Evolutionary conservation across 2,113 vertebrate genomes (phyloP), one percentile per base, ranked within the genome.

Genomic region (Gallinago undulata): DNA sequence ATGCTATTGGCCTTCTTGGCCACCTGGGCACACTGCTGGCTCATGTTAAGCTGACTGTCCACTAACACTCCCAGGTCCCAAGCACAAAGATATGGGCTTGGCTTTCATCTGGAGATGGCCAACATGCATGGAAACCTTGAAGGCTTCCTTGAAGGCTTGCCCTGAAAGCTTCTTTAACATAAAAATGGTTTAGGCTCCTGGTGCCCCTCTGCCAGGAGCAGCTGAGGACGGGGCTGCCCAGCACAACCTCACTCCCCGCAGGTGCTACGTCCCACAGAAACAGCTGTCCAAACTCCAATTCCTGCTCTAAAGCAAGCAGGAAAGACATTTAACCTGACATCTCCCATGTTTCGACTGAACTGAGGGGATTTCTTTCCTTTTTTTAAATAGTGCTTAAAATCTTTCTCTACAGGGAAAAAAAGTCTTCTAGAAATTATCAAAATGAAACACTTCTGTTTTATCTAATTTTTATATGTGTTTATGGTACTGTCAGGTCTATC

Each of bases 231-330:
- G 9, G 3, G 6, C 41, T 45, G 25, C 18, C 59, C 74, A 30
- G 28, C 19, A 27, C 35, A 24, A 15, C 66, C 47, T 47, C 3
- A 0, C 45, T 53, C 37, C 51, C n/a, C 60, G 22, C 3, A 0
- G 51, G 67, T 39, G 33, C 45, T 14, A 12, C 0, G 0, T 55
- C 53, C 47, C 55, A 13, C 47, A 68, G 67, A 72, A 31, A 47
- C 10, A 60, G 37, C 23, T 13, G 19, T 39, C 0, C 0, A n/a
- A 11, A 27, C 30, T 22, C 55, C n/a, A 55, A 62, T 6, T 22
- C 48, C 48, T 48, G 8, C 12, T 30, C 47, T 48, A 48, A 41
- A 48, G 21, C 41, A 62, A 69, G 35, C 74, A 62, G 72, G 28
- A 39, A 77, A 53, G 75, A 41, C 1, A 1, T 72, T 63, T 31